Evolutionary conservation across 2,888 invertebrate species (phyloP), one percentile per base, ranked within the genome.

Genomic region (Eubasilissa splendida): DNA sequence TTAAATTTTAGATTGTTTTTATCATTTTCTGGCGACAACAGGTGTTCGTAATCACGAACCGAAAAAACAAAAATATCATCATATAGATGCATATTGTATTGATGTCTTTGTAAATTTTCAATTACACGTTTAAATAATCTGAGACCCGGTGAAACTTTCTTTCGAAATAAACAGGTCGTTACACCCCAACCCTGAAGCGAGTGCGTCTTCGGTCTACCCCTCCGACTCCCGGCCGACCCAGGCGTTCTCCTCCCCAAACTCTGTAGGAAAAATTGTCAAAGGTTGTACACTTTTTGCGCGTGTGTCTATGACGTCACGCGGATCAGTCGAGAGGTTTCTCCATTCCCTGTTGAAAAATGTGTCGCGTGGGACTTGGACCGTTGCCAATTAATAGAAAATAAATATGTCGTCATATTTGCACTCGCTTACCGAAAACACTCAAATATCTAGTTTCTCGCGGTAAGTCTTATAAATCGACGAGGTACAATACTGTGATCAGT

Each of bases 201-300:
- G 42, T 12, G 11, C 65, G 11, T 65, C 42, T 65, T 65, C 0
- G 9, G 10, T 31, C 42, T 8, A 8, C 33, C 11, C 33, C 42
- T n/a, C 10, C 11, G 33, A 31, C 66, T 4, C n/a, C 50, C 66
- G 1, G 42, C 66, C n/a, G 42, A 33, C 65, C 50, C 5, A 42
- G 31, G 10, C 10, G 4, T 63, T 22, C 65, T 33, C 65, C 65
- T 10, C n/a, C 68, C 14, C 7, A 14, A 68, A 50, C n/a, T 50
- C 5, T n/a, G 68, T 5, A 14, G 33, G 63, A 63, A 33, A 63
- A 42, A 7, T 33, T 12, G n/a, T 50, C 68, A 9, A n/a, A 42
- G 68, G 68, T 68, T 68, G 68, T 68, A 68, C 68, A 68, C 50
- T 68, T 68, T 68, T 68, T 68, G 58, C 42, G 33, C 33, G 33